A percentile compares a stretch with the other conserved stretches of the same genome.
Conservation (phyloP, 1,140 invertebrate genomes). For the Caenorhabditis tropicalis region DNA sequence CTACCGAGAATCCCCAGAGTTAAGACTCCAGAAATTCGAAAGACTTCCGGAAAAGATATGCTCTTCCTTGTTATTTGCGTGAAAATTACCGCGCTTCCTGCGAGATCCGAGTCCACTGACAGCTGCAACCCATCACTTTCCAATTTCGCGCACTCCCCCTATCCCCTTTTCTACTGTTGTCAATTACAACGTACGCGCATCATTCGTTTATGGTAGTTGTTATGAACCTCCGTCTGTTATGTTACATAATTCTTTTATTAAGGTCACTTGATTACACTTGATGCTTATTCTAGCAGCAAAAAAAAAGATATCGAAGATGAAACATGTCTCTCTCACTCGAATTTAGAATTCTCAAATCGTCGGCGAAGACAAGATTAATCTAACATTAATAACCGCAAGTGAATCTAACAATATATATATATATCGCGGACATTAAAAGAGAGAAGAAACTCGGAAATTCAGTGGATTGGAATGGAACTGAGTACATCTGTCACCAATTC, state of each 20-base stretch:
- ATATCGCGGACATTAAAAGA: constrained; percentile 39
- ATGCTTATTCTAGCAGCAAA: background rate
- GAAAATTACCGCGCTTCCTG: constrained; percentile 36
- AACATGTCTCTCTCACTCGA: background rate
- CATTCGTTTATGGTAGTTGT: constrained; percentile 42
- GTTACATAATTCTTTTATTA: constrained; percentile 30
- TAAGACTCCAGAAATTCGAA: background rate
- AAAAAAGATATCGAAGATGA: background rate
- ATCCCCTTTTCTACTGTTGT: background rate
- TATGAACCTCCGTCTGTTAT: constrained; percentile 37
- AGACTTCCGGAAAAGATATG: background rate
- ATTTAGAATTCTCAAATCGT: constrained; percentile 29
- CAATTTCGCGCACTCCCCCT: constrained; percentile 24
- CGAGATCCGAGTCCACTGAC: background rate
- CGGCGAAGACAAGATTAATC: constrained; percentile 20
- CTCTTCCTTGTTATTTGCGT: constrained; percentile 20
- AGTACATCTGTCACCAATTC: constrained; percentile 42
- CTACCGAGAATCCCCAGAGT: background rate
- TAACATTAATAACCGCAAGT: constrained; percentile 30
- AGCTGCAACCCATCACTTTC: constrained; percentile 42
- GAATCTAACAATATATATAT: constrained; percentile 45
- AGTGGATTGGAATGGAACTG: constrained; percentile 41
- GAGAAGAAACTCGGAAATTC: constrained; percentile 32
- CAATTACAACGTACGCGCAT: constrained; percentile 43
- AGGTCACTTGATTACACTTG: background rate